These are phyloP conservation scores for Heteronetta atricapilla DNA, from an alignment of 2,113 vertebrate species.

Conservation along the genomic window DNA sequence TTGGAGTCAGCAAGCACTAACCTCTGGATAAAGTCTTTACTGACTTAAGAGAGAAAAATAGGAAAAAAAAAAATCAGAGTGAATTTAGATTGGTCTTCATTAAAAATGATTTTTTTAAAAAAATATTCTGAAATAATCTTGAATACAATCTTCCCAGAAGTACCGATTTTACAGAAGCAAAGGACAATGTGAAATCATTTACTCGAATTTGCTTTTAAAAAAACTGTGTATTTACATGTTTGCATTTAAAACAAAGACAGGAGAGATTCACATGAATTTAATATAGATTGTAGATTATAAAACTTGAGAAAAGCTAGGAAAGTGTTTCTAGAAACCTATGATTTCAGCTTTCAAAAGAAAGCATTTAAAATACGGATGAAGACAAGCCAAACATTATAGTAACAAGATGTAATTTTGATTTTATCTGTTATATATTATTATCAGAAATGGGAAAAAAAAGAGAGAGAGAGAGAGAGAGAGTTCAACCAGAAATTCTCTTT, in stretches of 20 bases:
- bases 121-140: neutral
- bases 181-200: neutral
- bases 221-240: neutral
- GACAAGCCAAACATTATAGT: neutral
- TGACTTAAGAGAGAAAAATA: neutral
- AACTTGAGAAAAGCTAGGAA: neutral
- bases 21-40: neutral
- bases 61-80: neutral
- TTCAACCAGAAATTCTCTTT: neutral
- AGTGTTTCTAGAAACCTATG: neutral
- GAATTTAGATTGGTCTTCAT: neutral
- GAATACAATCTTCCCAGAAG: neutral
- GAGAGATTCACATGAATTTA: neutral
- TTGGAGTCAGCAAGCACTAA: neutral
- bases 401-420: neutral
- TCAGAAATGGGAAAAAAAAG: neutral
- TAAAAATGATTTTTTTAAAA: neutral
- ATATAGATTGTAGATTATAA: neutral
- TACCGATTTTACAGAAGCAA: neutral
- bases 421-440: neutral
- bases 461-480: neutral
- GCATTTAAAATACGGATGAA: neutral
- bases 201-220: neutral
- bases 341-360: neutral
- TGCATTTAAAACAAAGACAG: neutral